phyloP scores from a whole-genome alignment of 2,113 vertebrate genomes.

The Leucoraja erinaceus region DNA sequence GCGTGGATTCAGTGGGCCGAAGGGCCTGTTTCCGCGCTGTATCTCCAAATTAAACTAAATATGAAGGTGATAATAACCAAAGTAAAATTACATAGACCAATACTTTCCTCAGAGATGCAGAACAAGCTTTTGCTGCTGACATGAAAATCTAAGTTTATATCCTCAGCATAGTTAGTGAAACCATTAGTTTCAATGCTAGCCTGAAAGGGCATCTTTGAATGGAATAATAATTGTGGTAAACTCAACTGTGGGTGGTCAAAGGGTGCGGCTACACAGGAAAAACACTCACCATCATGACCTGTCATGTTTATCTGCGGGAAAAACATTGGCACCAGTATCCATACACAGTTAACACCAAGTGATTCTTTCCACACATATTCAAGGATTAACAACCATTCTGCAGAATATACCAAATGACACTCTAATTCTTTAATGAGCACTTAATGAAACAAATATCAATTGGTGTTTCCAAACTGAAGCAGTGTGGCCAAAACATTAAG shows the following conservation, averaged over 20 bases:
- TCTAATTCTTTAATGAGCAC: background rate
- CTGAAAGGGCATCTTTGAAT: background rate
- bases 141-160: no score
- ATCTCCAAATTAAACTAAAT: no score
- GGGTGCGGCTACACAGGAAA: background rate
- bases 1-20: no score
- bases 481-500: background rate
- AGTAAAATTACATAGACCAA: background rate
- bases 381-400: background rate
- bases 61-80: background rate
- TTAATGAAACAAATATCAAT: background rate
- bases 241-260: constrained; percentile 29
- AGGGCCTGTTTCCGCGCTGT: no score
- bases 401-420: background rate
- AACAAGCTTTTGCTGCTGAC: no score
- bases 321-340: background rate
- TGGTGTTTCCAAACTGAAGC: background rate
- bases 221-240: background rate
- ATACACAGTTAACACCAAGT: background rate
- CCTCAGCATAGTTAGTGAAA: background rate
- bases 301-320: constrained; percentile 1
- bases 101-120: no score
- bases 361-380: background rate
- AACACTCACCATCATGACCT: background rate
- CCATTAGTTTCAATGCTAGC: background rate